A percentile compares a stretch with the other conserved stretches of the same genome.
These are phyloP conservation scores for Palloptera scutellata DNA, from an alignment of 2,888 invertebrate genomes.

Conservation along the genomic window DNA sequence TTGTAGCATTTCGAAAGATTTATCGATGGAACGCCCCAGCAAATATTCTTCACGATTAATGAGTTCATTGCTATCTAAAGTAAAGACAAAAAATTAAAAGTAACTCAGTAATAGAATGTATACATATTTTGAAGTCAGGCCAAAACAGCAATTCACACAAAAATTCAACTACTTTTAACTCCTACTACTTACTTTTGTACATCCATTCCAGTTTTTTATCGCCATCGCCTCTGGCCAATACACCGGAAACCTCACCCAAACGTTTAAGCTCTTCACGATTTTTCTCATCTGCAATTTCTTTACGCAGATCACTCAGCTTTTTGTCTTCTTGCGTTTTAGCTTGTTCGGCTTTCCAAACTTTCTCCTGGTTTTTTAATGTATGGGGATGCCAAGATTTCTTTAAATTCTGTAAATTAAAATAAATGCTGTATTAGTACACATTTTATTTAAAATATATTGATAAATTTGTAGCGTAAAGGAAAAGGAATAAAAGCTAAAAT, in stretches of 20 bases:
- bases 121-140: no score
- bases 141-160: not conserved
- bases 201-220: slow-evolving; percentile 82
- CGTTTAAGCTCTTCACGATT: slow-evolving; percentile 73
- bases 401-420: slow-evolving; percentile 68
- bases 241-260: slow-evolving; percentile 68
- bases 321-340: slow-evolving; percentile 75
- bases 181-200: slow-evolving; percentile 72
- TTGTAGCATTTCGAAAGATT: slow-evolving; percentile 75
- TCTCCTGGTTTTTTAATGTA: slow-evolving; percentile 79
- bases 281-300: slow-evolving; percentile 73
- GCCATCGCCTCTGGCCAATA: slow-evolving; percentile 63
- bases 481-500: no score
- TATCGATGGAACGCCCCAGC: slow-evolving; percentile 78
- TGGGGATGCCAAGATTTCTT: slow-evolving; percentile 85
- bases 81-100: not conserved
- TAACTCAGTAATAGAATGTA: no score
- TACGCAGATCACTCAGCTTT: slow-evolving; percentile 73
- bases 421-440: not conserved
- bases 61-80: slow-evolving; percentile 53
- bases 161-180: no score
- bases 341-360: slow-evolving; percentile 81
- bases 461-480: no score
- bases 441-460: not conserved
- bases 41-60: slow-evolving; percentile 87